Evolutionary conservation across 2,888 invertebrate genomes (phyloP), one percentile per base, ranked within the genome.

Genomic region (Drosophila meridionalis): DNA sequence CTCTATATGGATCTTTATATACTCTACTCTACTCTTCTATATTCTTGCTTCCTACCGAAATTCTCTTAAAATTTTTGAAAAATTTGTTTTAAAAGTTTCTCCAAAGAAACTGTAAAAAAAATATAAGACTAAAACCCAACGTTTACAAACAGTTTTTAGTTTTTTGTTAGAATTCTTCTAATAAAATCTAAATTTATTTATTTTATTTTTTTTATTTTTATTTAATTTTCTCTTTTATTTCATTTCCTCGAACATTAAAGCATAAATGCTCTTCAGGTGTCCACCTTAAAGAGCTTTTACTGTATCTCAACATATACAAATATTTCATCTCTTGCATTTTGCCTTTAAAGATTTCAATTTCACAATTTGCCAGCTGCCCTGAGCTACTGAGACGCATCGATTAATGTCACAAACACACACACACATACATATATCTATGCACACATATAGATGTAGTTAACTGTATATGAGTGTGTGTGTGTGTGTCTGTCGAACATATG

Each of bases 321-420:
- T 5, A 14, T 26, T 34, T 14, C 11, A 45, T 3, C 12, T 34
- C 3, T n/a, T 7, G 8, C 20, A 20, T 20, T 20, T 26, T 53
- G 34, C 8, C 32, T 26, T 58, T 30, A 11, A 55, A 28, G 53
- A 11, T 56, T 40, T 30, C 8, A 40, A 30, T 20, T 36, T 43
- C 20, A 12, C 14, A 52, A 30, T 48, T 67, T 65, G 68, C 67
- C 67, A 67, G 55, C 67, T 66, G 73, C 60, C 76, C 56, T 52
- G 56, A 40, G 36, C 28, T 28, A 56, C 56, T 57, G 14, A 36
- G 26, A n/a, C 40, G 8, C 32, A 52, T 34, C 38, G 40, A 47
- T 67, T 34, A 38, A 47, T 26, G 30, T 3, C 3, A 5, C 30
- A 38, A 61, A n/a, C n/a, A 40, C 12, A 28, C 11, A 20, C 0